Conservation (phyloP, 2,113 vertebrate species). For the Lepisosteus oculatus region DNA sequence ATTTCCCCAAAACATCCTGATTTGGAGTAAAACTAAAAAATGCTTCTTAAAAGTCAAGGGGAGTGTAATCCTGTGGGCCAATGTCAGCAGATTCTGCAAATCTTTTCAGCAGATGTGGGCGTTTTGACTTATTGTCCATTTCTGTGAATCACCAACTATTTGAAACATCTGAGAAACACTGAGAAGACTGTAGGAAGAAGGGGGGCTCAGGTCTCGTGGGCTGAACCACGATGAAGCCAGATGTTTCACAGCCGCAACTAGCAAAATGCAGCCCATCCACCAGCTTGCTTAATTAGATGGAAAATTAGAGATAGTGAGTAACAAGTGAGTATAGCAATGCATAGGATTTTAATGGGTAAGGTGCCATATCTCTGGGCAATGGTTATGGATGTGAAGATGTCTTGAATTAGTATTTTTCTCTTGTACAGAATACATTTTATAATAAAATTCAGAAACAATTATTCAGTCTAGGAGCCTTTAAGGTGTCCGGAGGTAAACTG, state of each 20-base stretch:
- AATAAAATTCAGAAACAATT: too few relatives aligned
- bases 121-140: neutral
- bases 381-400: too few relatives aligned
- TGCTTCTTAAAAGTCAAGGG: neutral
- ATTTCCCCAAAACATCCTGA: too few relatives aligned
- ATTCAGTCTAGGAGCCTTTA: too few relatives aligned
- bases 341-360: too few relatives aligned
- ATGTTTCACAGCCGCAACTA: neutral
- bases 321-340: too few relatives aligned
- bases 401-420: too few relatives aligned
- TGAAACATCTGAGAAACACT: neutral
- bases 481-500: too few relatives aligned
- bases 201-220: too few relatives aligned
- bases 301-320: too few relatives aligned
- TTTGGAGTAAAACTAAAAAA: conserved; percentile 20
- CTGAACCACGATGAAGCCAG: neutral
- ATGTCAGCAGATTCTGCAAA: conserved; percentile 4
- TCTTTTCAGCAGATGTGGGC: conserved; percentile 15
- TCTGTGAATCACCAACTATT: neutral
- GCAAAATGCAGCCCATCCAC: neutral
- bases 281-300: neutral
- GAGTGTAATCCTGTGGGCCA: conserved; percentile 7
- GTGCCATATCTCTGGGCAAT: too few relatives aligned
- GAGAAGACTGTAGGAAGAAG: neutral
- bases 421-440: too few relatives aligned